These are phyloP conservation scores for Diplogasteroides magnus DNA, from an alignment of 1,140 invertebrate species.

Conservation along the genomic window DNA sequence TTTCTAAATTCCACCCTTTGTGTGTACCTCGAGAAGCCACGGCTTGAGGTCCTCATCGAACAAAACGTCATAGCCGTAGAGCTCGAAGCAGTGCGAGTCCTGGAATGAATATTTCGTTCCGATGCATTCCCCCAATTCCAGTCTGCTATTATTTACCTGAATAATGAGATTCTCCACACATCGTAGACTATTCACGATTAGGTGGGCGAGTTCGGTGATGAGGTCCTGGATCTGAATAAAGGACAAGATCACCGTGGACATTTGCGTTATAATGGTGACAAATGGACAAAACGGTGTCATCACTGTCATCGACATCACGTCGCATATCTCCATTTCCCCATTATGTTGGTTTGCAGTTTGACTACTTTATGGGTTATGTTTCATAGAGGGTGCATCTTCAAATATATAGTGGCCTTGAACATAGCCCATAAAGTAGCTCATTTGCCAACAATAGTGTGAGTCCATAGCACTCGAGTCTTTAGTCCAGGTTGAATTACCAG, in stretches of 20 bases:
- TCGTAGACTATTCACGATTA: constrained; percentile 59
- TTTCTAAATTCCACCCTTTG: too few relatives aligned
- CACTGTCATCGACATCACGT: too few relatives aligned
- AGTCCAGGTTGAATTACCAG: too few relatives aligned
- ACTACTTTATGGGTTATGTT: too few relatives aligned
- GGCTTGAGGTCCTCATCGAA: constrained; percentile 57
- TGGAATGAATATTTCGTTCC: constrained; percentile 58
- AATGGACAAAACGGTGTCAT: background rate
- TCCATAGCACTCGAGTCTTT: too few relatives aligned
- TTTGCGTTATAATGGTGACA: background rate
- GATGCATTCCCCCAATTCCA: background rate
- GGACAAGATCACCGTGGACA: too few relatives aligned
- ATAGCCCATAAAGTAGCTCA: too few relatives aligned
- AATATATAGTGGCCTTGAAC: too few relatives aligned
- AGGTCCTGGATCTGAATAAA: constrained; percentile 54
- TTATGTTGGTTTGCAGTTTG: too few relatives aligned
- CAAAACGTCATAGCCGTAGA: constrained; percentile 61
- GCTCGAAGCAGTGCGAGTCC: constrained; percentile 62
- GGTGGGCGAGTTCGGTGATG: constrained; percentile 58
- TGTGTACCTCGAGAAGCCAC: background rate
- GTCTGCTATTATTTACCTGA: constrained; percentile 45
- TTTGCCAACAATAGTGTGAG: too few relatives aligned
- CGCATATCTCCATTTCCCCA: too few relatives aligned
- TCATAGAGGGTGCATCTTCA: too few relatives aligned
- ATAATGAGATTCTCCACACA: constrained; percentile 57